phyloP scores from a whole-genome alignment of 2,888 invertebrate species.

The Cerastis leucographa region DNA sequence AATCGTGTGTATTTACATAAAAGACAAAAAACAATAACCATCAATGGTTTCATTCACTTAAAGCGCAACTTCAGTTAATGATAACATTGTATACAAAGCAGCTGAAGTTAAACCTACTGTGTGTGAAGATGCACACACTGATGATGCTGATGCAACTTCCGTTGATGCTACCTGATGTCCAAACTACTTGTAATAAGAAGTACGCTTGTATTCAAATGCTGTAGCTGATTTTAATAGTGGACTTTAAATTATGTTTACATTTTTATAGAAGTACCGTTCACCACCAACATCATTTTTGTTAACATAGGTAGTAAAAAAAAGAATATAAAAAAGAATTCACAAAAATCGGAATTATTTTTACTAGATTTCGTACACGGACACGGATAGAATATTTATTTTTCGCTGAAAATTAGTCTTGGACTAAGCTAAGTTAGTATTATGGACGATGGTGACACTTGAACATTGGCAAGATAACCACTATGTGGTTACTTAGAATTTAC shows the following conservation, averaged over 20 bases:
- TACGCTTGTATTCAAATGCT: conserved; percentile 19
- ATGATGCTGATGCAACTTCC: conserved; percentile 43
- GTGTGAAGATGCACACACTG: conserved; percentile 30
- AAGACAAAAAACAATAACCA: conserved; percentile 23
- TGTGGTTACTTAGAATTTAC: neutral
- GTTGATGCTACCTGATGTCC: conserved; percentile 25
- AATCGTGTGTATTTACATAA: neutral
- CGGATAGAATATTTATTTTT: neutral
- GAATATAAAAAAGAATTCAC: too few relatives aligned
- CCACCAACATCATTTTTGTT: neutral
- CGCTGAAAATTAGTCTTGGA: neutral
- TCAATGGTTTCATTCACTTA: conserved; percentile 25
- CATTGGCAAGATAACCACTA: neutral
- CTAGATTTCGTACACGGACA: neutral
- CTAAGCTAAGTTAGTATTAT: neutral
- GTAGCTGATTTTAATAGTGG: neutral
- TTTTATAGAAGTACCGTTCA: neutral
- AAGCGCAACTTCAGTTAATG: conserved; percentile 28
- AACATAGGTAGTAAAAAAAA: neutral
- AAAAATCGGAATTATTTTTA: neutral
- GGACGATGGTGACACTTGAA: neutral
- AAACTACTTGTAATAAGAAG: conserved; percentile 9
- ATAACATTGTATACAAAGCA: conserved; percentile 44
- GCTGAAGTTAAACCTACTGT: conserved; percentile 2
- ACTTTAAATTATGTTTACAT: neutral